Base-by-base conservation (phyloP, 2,888 invertebrate genomes). In the Lasioglossum oenotherae region DNA sequence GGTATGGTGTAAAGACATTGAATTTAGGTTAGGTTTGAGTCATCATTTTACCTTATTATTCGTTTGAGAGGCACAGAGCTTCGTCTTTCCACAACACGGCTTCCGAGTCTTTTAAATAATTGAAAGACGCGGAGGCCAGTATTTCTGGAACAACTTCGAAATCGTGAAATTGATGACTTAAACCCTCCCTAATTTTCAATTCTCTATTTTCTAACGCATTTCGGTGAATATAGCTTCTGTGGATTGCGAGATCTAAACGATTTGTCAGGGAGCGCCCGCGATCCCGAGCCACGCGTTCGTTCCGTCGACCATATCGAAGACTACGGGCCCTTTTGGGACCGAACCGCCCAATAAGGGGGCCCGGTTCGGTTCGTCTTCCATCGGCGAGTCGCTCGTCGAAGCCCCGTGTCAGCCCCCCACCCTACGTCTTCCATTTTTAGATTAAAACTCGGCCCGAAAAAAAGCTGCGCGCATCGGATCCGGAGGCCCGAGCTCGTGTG, bases 401-500 rank as follows among this genome's bases (percentile, higher is more conserved):
- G 74, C 78, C 73, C 79, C 57, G 27, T 38, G 78, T 46, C 69
- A 71, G 71, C 71, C 71, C 84, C 90, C 89, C 71, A 81, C 87
- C 89, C 92, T 80, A 89, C 75, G 92, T 92, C 92, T 92, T 92
- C 92, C 92, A 92, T 88, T 91, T 91, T 90, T 88, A 91, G 89
- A 90, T 86, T 77, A 85, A 86, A 77, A 73, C 57, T 86, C 82
- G 64, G 64, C 64, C 74, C 57, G 75, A 71, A 64, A 31, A 19
- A 19, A 31, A 81, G 74, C 69, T 74, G 72, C 86, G 84, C 78
- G 72, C 23, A 73, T 81, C 82, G 78, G 84, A 78, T 86, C 88
- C 87, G 78, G 49, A 53, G 12, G 87, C 87, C 89, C 88, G 88
- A 91, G 90, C 91, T 88, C 88, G 91, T 91, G 86, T 90, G 85